Percentiles rank a stretch among this genome's conserved stretches.
Evolutionary conservation across 2,888 invertebrate genomes (phyloP).

Genomic region (Pinctada fucata): DNA sequence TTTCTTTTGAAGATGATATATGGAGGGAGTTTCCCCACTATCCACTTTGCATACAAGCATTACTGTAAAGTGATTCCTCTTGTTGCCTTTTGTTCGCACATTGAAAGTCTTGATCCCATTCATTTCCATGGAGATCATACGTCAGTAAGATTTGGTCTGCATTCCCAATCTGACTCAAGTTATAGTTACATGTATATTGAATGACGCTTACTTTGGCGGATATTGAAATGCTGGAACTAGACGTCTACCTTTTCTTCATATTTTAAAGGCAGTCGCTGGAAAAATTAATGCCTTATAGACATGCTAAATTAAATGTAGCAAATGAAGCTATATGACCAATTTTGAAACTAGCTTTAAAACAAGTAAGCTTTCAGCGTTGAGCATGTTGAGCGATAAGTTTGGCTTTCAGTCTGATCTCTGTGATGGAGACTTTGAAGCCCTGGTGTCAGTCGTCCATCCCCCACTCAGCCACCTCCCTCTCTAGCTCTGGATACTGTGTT

Average conservation of each 20-base stretch:
- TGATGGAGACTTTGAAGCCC: no score
- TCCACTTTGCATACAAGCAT: constrained; percentile 26
- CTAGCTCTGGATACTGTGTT: neutral
- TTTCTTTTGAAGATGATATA: neutral
- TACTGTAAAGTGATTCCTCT: neutral
- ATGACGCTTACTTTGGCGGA: neutral
- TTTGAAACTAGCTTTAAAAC: constrained; percentile 9
- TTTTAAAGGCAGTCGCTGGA: constrained; percentile 29
- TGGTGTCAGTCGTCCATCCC: no score
- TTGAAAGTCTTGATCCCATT: neutral
- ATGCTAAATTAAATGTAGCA: constrained; percentile 3
- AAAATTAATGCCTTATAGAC: constrained; percentile 17
- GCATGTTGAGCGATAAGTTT: no score
- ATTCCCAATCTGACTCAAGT: neutral
- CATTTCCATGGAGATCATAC: neutral
- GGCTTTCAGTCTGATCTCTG: no score
- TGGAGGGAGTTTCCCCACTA: neutral
- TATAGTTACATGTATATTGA: neutral
- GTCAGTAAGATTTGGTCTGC: neutral
- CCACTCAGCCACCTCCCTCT: no score
- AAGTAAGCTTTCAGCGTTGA: neutral
- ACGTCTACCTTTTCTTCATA: constrained; percentile 27
- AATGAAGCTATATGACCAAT: constrained; percentile 9
- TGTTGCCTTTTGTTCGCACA: neutral
- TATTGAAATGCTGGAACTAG: neutral